Evolutionary conservation across 2,797 vertebrate species (phyloP).

Genomic region (Malurus splendens): DNA sequence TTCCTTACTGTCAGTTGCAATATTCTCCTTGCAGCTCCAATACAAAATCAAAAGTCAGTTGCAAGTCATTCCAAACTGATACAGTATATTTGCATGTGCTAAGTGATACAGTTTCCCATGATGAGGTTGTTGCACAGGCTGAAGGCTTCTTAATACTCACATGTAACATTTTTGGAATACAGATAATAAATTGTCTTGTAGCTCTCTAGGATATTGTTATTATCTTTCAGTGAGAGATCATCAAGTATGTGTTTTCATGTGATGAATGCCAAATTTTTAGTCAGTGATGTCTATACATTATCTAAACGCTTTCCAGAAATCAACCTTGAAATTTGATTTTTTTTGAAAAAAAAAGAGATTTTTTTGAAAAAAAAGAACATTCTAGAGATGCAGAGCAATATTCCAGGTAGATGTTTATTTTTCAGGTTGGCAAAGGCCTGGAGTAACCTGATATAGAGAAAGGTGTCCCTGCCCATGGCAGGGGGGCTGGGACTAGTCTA

Average conservation of each 20-base stretch:
- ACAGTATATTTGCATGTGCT: background rate
- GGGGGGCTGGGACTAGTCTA: background rate
- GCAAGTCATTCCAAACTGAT: background rate
- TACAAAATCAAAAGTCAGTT: background rate
- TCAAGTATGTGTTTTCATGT: background rate
- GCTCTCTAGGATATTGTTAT: background rate
- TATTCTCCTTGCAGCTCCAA: background rate
- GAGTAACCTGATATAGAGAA: background rate
- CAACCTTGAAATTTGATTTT: background rate
- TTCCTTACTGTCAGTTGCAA: background rate
- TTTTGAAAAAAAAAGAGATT: background rate
- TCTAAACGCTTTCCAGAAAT: background rate
- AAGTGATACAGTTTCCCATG: background rate
- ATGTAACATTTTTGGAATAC: background rate
- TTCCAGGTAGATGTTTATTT: background rate
- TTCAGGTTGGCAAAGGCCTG: background rate
- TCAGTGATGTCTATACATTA: background rate
- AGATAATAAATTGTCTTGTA: background rate
- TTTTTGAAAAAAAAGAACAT: background rate
- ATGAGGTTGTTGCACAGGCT: background rate
- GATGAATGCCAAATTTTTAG: background rate
- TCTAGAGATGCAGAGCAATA: background rate
- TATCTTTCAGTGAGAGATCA: background rate
- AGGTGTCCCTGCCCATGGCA: background rate
- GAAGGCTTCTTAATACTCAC: background rate